Percentiles rank a stretch among this genome's conserved stretches.
Evolutionary conservation across 2,113 vertebrate genomes (phyloP).

Genomic region (Agapornis roseicollis): DNA sequence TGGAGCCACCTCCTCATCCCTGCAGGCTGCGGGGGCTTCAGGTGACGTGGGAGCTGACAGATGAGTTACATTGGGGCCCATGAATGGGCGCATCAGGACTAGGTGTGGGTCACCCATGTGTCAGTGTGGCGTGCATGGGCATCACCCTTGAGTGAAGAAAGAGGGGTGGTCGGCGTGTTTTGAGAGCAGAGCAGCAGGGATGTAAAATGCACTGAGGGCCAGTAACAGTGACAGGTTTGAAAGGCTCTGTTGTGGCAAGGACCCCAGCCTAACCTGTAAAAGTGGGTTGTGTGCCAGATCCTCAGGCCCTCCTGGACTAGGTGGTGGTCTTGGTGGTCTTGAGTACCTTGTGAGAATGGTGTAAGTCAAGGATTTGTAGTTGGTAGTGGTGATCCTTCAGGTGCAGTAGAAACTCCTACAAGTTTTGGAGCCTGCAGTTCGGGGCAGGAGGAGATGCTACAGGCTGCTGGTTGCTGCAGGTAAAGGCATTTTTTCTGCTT

Average conservation of each 20-base stretch:
- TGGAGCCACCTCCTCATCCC: background rate
- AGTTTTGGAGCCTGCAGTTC: background rate
- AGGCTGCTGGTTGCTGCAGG: background rate
- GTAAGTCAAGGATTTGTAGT: background rate
- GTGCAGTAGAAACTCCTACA: background rate
- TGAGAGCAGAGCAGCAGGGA: background rate
- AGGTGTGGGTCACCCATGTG: too few relatives aligned
- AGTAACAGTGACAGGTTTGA: background rate
- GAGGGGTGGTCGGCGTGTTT: accelerated
- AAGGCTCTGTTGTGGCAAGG: accelerated
- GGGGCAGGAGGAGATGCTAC: background rate
- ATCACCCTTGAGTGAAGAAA: background rate
- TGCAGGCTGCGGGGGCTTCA: background rate
- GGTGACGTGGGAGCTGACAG: accelerated
- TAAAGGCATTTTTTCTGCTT: background rate
- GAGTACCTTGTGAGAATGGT: background rate
- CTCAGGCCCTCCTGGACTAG: background rate
- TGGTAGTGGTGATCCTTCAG: background rate
- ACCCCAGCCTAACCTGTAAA: accelerated
- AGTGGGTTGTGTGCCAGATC: background rate
- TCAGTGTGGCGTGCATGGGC: accelerated
- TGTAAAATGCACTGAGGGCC: background rate
- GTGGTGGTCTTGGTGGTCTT: too few relatives aligned
- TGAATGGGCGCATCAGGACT: accelerated
- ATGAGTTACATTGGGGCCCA: too few relatives aligned